Evolutionary conservation across 2,797 vertebrate genomes (phyloP).

Genomic region (Myoxocephalus aenaeus): DNA sequence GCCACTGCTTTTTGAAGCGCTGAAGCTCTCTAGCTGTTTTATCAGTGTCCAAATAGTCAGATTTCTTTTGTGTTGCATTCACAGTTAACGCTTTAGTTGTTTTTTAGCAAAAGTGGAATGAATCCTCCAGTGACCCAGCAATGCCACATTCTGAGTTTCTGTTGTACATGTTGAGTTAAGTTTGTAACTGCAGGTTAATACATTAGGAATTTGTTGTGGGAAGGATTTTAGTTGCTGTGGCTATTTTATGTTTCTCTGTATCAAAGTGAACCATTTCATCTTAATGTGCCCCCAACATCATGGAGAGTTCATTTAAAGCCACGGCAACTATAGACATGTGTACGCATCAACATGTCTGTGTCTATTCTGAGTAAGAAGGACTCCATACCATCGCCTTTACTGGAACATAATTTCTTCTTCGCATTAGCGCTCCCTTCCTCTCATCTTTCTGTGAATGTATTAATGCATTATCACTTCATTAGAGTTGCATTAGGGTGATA

Average conservation of each 20-base stretch:
- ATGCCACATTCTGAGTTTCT: no score
- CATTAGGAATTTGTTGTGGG: no score
- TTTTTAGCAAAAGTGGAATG: no score
- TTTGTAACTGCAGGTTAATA: no score
- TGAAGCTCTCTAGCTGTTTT: no score
- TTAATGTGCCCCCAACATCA: neutral
- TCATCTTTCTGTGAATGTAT: conserved; percentile 44
- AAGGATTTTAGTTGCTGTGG: neutral
- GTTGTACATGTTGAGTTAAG: no score
- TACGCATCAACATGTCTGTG: conserved; percentile 1
- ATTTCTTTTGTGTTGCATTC: no score
- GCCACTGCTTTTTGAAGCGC: no score
- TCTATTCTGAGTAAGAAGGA: neutral
- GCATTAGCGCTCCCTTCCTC: conserved; percentile 11
- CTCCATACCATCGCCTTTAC: neutral
- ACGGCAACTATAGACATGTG: neutral
- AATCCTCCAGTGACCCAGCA: no score
- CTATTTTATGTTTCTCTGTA: neutral
- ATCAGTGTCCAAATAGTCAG: no score
- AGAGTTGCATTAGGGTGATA: conserved; percentile 59
- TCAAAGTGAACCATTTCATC: neutral
- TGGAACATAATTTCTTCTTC: neutral
- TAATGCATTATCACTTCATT: conserved; percentile 65
- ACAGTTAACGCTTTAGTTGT: no score
- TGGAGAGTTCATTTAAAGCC: neutral